A percentile compares a stretch with the other conserved stretches of the same genome.
Evolutionary conservation across 2,113 vertebrate species (phyloP).

Genomic region (Rhinopomastus cyanomelas): DNA sequence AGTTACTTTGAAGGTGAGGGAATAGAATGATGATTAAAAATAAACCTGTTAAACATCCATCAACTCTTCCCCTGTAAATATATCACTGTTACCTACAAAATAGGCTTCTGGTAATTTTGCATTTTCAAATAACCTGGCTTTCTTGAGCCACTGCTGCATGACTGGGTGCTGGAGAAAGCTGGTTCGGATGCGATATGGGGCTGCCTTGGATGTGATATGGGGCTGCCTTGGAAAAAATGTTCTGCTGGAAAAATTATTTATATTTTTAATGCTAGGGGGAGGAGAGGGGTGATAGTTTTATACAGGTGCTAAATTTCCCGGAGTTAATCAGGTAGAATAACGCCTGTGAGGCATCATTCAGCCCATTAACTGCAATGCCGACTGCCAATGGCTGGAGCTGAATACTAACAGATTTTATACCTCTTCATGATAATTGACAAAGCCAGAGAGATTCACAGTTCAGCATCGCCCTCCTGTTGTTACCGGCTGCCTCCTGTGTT

Average conservation of each 20-base stretch:
- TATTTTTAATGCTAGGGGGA: background rate
- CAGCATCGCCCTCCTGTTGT: constrained; percentile 7
- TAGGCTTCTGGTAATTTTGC: constrained; percentile 42
- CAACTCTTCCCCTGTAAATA: background rate
- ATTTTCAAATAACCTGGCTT: background rate
- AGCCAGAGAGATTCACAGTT: constrained; percentile 29
- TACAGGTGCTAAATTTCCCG: constrained; percentile 56
- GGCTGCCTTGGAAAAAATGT: constrained; percentile 21
- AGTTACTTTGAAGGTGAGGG: background rate
- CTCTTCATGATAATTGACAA: constrained; percentile 27
- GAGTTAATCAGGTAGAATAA: constrained; percentile 61
- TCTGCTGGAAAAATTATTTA: constrained; percentile 35
- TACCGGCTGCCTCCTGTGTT: constrained; percentile 45
- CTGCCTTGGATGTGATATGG: constrained; percentile 11
- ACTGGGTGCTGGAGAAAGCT: background rate
- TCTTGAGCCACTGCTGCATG: constrained; percentile 1
- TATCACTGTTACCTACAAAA: background rate
- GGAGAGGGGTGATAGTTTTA: background rate
- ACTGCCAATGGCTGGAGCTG: constrained; percentile 30
- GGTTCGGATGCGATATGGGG: background rate
- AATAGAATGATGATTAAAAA: constrained; percentile 8
- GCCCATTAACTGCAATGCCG: constrained; percentile 53
- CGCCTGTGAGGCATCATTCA: constrained; percentile 47
- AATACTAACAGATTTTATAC: constrained; percentile 55
- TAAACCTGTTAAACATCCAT: background rate